phyloP scores from a whole-genome alignment of 1,140 invertebrate genomes.

The Trialeurodes vaporariorum region DNA sequence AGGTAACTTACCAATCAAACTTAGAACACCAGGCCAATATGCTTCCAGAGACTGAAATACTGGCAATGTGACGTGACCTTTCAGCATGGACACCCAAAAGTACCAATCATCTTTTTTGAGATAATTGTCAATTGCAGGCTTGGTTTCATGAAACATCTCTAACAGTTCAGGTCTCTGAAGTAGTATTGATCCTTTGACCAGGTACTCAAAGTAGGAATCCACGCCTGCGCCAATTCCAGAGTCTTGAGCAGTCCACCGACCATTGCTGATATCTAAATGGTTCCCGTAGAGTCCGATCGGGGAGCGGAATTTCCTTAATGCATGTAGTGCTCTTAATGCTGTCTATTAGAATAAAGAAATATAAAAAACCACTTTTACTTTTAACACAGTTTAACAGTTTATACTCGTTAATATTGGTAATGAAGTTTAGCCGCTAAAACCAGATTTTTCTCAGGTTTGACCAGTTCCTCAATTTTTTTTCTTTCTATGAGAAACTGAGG shows the following conservation, averaged over 20 bases:
- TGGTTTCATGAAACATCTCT: slow-evolving; percentile 79
- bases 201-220: slow-evolving; percentile 98
- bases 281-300: slow-evolving; percentile 86
- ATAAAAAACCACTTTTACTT: neutral
- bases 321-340: neutral
- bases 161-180: slow-evolving; percentile 74
- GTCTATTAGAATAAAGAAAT: slow-evolving; percentile 6
- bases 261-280: slow-evolving; percentile 90
- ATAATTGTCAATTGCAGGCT: slow-evolving; percentile 64
- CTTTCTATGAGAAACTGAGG: too few species aligned
- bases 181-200: slow-evolving; percentile 78
- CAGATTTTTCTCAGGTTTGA: too few species aligned
- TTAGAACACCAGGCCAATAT: slow-evolving; percentile 95
- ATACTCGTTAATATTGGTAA: neutral
- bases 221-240: slow-evolving; percentile 87
- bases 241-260: slow-evolving; percentile 94
- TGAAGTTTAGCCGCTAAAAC: too few species aligned
- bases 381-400: neutral
- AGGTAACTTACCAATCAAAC: slow-evolving; percentile 56
- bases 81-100: slow-evolving; percentile 91
- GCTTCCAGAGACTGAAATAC: slow-evolving; percentile 97
- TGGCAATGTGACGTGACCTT: slow-evolving; percentile 87
- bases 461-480: too few species aligned
- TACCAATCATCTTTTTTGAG: slow-evolving; percentile 91
- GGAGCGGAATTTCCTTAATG: neutral